Conservation (phyloP, 1,140 invertebrate genomes). For the Pararge aegeria region DNA sequence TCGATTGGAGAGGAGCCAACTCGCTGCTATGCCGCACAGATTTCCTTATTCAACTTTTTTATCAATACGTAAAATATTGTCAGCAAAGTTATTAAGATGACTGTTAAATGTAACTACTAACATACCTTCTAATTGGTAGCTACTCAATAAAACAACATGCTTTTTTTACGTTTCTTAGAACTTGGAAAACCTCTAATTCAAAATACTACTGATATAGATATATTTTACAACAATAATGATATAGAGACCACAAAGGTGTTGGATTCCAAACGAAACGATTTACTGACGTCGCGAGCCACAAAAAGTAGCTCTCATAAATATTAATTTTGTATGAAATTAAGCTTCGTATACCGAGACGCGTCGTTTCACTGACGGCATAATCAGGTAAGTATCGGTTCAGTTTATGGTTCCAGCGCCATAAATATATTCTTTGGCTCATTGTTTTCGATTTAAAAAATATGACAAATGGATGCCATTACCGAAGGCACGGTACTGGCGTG, state of each 20-base stretch:
- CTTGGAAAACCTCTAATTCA: too few relatives aligned
- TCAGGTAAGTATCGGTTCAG: conserved; percentile 9
- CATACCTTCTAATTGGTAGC: too few relatives aligned
- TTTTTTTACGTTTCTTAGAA: too few relatives aligned
- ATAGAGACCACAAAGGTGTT: background rate
- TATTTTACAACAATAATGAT: background rate
- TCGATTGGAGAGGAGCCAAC: conserved; percentile 55
- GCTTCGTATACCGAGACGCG: conserved; percentile 4
- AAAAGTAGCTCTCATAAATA: background rate
- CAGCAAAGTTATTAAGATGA: background rate
- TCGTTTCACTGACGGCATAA: conserved; percentile 3
- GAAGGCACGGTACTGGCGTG: conserved; percentile 45
- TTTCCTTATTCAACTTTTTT: conserved; percentile 50
- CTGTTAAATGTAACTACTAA: too few relatives aligned
- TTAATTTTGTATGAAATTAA: conserved; percentile 8
- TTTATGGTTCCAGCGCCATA: conserved; percentile 19
- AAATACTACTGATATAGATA: too few relatives aligned
- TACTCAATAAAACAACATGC: too few relatives aligned
- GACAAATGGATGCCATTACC: conserved; percentile 55
- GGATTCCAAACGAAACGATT: background rate
- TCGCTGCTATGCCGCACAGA: conserved; percentile 47
- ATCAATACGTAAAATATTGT: background rate
- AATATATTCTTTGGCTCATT: conserved; percentile 25
- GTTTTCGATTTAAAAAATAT: conserved; percentile 48
- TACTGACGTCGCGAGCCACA: background rate